phyloP scores from a whole-genome alignment of 2,113 vertebrate genomes.

The Odocoileus virginianus region DNA sequence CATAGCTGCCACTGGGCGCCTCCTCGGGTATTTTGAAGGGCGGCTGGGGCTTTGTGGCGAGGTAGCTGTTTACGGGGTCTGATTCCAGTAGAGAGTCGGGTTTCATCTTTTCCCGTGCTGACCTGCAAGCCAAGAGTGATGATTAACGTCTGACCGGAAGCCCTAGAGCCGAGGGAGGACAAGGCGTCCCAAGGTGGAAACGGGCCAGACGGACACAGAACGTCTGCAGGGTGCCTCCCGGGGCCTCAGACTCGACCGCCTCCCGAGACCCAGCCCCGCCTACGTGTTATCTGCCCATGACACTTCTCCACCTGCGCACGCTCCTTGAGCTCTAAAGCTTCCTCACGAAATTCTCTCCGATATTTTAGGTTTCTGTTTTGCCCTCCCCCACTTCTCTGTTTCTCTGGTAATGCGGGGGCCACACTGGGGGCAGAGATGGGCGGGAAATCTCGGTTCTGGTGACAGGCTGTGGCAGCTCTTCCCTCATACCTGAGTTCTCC shows the following conservation, averaged over 20 bases:
- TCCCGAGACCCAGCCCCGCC: neutral
- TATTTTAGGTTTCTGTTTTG: neutral
- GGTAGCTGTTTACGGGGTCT: constrained; percentile 75
- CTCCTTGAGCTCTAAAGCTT: neutral
- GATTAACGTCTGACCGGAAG: neutral
- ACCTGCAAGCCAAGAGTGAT: constrained; percentile 75
- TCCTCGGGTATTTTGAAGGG: constrained; percentile 83
- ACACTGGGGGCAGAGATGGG: neutral
- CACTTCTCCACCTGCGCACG: neutral
- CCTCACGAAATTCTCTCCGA: neutral
- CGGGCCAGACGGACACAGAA: neutral
- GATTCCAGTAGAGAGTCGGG: constrained; percentile 77
- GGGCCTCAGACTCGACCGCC: neutral
- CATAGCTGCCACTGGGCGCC: constrained; percentile 86
- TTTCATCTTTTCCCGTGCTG: constrained; percentile 87
- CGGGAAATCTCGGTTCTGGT: neutral
- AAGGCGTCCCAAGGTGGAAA: neutral
- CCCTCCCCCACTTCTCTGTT: neutral
- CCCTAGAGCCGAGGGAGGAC: neutral
- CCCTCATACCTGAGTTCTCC: constrained; percentile 85
- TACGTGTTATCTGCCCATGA: neutral
- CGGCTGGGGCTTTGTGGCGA: constrained; percentile 65
- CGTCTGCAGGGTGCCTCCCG: neutral
- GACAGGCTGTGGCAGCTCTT: neutral
- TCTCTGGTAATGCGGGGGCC: neutral